Evolutionary conservation across 2,888 invertebrate species (phyloP).

Genomic region (Cheilosia urbana): DNA sequence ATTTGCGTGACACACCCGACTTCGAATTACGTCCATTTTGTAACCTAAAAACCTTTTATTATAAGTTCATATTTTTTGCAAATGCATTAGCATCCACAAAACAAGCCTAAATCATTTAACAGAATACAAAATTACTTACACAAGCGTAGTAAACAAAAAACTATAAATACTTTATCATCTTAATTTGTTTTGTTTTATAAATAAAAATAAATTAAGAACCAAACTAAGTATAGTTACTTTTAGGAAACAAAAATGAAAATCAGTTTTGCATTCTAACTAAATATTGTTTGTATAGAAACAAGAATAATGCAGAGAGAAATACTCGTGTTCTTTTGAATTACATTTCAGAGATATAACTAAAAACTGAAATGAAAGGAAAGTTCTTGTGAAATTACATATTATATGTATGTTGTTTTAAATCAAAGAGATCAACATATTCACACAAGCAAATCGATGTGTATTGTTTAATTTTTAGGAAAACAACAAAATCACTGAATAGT

Average conservation of each 20-base stretch:
- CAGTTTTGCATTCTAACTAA: conserved; percentile 47
- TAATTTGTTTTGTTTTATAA: conserved; percentile 36
- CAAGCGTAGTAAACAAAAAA: not conserved
- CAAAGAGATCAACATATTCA: conserved; percentile 32
- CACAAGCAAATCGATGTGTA: conserved; percentile 9
- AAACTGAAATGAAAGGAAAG: conserved; percentile 7
- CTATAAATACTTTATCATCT: conserved; percentile 1
- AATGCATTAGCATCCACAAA: conserved; percentile 49
- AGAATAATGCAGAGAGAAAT: conserved; percentile 25
- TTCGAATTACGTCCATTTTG: conserved; percentile 30
- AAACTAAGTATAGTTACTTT: conserved; percentile 16
- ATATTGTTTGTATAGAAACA: conserved; percentile 24
- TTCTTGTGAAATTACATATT: not conserved
- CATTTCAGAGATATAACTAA: conserved; percentile 10
- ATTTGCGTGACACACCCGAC: not conserved
- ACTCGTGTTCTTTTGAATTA: conserved; percentile 46
- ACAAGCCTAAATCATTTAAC: conserved; percentile 33
- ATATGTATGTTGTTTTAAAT: conserved; percentile 2
- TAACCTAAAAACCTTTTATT: conserved; percentile 19
- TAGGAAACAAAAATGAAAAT: not conserved
- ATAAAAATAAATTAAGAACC: conserved; percentile 2
- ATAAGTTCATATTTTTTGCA: conserved; percentile 72
- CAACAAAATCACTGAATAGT: conserved; percentile 16
- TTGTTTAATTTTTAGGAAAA: conserved; percentile 42
- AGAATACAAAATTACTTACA: conserved; percentile 7